Conservation (phyloP, 1,140 invertebrate genomes). For the Rhyacophila brunnea region DNA sequence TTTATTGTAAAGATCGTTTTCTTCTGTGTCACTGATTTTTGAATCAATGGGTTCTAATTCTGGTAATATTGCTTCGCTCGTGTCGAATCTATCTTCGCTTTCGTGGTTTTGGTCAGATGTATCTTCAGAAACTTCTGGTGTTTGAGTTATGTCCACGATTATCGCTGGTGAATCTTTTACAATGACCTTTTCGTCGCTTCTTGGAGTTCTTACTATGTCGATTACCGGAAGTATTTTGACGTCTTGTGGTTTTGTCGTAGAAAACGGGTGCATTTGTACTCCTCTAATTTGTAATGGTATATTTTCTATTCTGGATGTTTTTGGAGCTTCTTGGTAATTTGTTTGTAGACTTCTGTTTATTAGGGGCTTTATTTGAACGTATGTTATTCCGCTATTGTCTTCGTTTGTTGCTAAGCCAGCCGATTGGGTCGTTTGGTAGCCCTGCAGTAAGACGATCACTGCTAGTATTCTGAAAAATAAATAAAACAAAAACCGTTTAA, state of each 20-base stretch:
- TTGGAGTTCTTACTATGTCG: constrained; percentile 26
- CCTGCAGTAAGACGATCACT: not conserved
- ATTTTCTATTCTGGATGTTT: constrained; percentile 39
- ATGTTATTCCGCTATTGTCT: constrained; percentile 39
- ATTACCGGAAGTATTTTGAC: constrained; percentile 5
- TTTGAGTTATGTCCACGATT: constrained; percentile 13
- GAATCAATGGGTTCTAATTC: constrained; percentile 1
- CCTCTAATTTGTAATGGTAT: constrained; percentile 32
- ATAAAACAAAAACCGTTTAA: too few relatives aligned
- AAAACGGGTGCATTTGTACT: constrained; percentile 19
- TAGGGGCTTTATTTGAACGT: constrained; percentile 39
- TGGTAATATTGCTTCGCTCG: constrained; percentile 24
- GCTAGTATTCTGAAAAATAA: constrained; percentile 11
- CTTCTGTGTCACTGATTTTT: constrained; percentile 41
- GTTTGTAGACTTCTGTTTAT: constrained; percentile 6
- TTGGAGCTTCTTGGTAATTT: constrained; percentile 6
- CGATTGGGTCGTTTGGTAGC: not conserved
- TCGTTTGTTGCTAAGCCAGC: constrained; percentile 8
- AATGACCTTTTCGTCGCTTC: constrained; percentile 25
- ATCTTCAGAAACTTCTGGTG: constrained; percentile 8
- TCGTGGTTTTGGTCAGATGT: constrained; percentile 25
- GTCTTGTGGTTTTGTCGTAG: constrained; percentile 9
- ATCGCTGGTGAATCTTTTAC: constrained; percentile 11
- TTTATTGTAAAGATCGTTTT: constrained; percentile 25
- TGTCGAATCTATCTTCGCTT: constrained; percentile 32